Evolutionary conservation across 2,113 vertebrate species (phyloP).

Genomic region (Gymnocephalus cernua): DNA sequence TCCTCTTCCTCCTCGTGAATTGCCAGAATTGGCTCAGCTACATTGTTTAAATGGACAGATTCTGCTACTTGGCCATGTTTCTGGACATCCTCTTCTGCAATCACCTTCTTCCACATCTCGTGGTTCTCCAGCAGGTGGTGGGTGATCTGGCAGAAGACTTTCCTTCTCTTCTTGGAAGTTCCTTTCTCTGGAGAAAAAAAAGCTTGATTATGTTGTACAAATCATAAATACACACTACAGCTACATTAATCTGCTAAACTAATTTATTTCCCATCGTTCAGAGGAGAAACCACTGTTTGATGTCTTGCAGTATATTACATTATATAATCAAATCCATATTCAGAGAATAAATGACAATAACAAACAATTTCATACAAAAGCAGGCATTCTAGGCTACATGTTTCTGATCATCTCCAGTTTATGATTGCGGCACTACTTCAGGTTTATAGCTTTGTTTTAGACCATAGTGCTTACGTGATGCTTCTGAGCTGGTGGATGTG

Average conservation of each 20-base stretch:
- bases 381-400: background rate
- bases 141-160: constrained; percentile 95
- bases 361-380: background rate
- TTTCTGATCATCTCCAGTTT: constrained; percentile 1
- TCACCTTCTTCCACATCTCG: constrained; percentile 98
- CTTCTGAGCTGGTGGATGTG: constrained; percentile 87
- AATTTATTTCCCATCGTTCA: background rate
- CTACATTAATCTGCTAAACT: background rate
- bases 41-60: constrained; percentile 78
- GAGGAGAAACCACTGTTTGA: background rate
- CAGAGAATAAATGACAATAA: background rate
- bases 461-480: constrained; percentile 79
- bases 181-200: constrained; percentile 86
- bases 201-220: background rate
- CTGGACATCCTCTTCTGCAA: constrained; percentile 89
- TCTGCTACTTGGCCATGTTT: constrained; percentile 80
- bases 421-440: background rate
- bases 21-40: constrained; percentile 91
- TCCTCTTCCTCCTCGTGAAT: constrained; percentile 96
- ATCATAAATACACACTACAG: background rate
- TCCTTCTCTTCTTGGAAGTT: constrained; percentile 88
- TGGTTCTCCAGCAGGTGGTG: constrained; percentile 97
- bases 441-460: background rate
- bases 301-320: background rate
- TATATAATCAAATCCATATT: background rate